These are phyloP conservation scores for Bombus sibiricus DNA, from an alignment of 1,140 invertebrate genomes.

Conservation along the genomic window DNA sequence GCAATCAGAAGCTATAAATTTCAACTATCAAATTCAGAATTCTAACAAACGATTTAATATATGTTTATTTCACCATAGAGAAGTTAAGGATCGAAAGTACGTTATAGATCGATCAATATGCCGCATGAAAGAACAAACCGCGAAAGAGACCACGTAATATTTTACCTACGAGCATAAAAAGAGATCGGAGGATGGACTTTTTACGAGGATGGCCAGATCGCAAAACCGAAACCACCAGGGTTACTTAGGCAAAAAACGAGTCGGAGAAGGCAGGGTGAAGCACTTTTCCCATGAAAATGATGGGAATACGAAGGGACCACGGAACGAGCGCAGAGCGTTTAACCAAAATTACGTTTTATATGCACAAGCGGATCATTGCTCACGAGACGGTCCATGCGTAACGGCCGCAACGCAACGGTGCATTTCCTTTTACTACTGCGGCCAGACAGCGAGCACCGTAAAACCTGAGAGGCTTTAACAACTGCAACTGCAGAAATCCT, in stretches of 20 bases:
- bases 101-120: background rate
- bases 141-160: background rate
- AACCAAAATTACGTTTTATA: constrained; percentile 57
- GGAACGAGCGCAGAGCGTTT: constrained; percentile 24
- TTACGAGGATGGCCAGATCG: constrained; percentile 11
- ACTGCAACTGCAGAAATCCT: constrained; percentile 51
- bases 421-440: constrained; percentile 57
- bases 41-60: too few relatives aligned
- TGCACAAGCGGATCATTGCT: constrained; percentile 53
- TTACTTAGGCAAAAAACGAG: constrained; percentile 16
- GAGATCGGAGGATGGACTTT: background rate
- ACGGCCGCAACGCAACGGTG: constrained; percentile 50
- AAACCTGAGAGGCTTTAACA: constrained; percentile 42
- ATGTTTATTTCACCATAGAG: too few relatives aligned
- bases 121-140: background rate
- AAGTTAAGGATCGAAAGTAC: background rate
- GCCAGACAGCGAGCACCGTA: constrained; percentile 54
- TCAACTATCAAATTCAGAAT: too few relatives aligned
- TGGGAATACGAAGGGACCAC: constrained; percentile 19
- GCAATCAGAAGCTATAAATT: too few relatives aligned
- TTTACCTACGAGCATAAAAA: background rate
- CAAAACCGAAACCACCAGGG: constrained; percentile 4
- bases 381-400: constrained; percentile 47
- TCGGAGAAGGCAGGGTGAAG: too few relatives aligned
- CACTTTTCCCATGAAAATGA: constrained; percentile 39